Evolutionary conservation across 1,140 invertebrate species (phyloP), one percentile per base, ranked within the genome.

Genomic region (Sitophilus oryzae): DNA sequence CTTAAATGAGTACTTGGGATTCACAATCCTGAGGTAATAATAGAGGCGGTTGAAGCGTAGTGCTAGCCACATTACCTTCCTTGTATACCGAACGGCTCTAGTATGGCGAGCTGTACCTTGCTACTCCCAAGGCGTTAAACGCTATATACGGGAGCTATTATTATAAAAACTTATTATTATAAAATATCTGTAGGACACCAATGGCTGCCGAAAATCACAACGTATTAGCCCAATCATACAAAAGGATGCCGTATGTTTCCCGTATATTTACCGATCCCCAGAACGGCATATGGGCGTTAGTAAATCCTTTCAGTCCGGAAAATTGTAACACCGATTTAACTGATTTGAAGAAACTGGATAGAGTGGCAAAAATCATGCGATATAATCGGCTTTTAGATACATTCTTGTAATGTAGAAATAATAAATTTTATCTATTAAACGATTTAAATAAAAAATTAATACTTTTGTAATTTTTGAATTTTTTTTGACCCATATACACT

Each of bases 181-280:
- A 35, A 43, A 23, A 47, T 58, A 11, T 57, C 63, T 66, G 61
- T 42, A 65, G 65, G 40, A 54, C 56, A 56, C 54, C 64, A 21
- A 46, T 69, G 52, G 35, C 21, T 23, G 70, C 70, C 16, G 69
- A 72, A 59, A 40, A 64, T 35, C 67, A 72, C 42, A 58, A 61
- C 18, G 57, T 72, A 1, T 43, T 72, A 19, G 51, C 52, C 1
- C 70, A 72, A 56, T 70, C 69, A 0, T 70, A 58, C 38, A 50
- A 65, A 30, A 42, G 36, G 10, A 50, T 70, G 16, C 63, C 69
- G 1, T 66, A 64, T 46, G 67, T 71, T 19, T 59, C 66, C 6
- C 59, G 66, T 20, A 25, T 72, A 15, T 66, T 70, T 47, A 62
- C 51, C 1, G 67, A 62, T 49, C 42, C 60, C 6, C 60, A 65